Evolutionary conservation across 2,888 invertebrate genomes (phyloP), one percentile per base, ranked within the genome.

Genomic region (Darwinula stevensoni): DNA sequence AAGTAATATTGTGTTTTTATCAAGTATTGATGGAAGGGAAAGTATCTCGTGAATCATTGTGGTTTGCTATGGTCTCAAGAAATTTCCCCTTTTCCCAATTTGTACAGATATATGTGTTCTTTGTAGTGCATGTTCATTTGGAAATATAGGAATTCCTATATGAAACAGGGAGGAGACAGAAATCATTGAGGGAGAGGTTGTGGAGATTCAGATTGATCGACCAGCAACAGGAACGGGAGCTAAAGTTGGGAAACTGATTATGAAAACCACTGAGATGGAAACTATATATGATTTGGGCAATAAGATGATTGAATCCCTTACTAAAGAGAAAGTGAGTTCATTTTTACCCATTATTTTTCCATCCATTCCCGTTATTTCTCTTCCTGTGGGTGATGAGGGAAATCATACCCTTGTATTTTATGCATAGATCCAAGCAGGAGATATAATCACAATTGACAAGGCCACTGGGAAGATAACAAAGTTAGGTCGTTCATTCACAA

Each of bases 191-290:
- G 97, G 97, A 0, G 97, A 97, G 54, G 94, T 99, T 2, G 88
- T 97, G 0, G 88, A 91, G 44, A 71, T 99, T 29, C 80, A 86
- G 49, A 75, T 97, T 16, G 97, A 97, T 47, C 59, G 88, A 14
- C 86, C 88, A 0, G 86, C 82, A 0, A 73, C 82, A 1, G 86
- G 80, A 14, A 65, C 71, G 11, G 76, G 76, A 1, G 70, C 74
- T 1, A 67, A 78, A 49, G 67, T 82, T 29, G 91, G 91, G 2
- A 80, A 94, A 44, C 58, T 97, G 18, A 94, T 91, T 0, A 56
- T 99, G 29, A 97, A 97, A 57, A 97, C 97, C 0, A 94, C 91
- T 0, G 97, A 97, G 51, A 99, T 99, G 97, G 97, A 97, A 53
- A 94, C 97, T 0, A 74, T 91, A 39, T 99, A 97, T 48, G 97